These are phyloP conservation scores for Hormiphora californensis DNA, from an alignment of 37 sponge, comb jelly and placozoan species.

Conservation along the genomic window DNA sequence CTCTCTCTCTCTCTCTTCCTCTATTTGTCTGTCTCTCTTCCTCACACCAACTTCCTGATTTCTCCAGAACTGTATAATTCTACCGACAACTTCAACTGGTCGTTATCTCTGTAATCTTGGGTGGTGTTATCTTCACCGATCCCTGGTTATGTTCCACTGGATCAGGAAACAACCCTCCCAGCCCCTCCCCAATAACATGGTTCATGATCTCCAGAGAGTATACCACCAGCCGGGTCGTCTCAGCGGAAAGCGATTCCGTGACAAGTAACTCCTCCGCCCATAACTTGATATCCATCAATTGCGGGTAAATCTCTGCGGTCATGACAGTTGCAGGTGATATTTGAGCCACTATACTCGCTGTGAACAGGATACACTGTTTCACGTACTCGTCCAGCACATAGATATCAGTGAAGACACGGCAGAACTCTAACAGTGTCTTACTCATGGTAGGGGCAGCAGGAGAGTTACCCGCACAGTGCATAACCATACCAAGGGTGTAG, in stretches of 20 bases:
- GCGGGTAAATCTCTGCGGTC: conserved; percentile 50
- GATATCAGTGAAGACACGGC: conserved; percentile 27
- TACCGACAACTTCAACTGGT: no score
- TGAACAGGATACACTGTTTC: conserved; percentile 7
- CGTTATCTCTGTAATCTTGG: no score
- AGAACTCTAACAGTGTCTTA: conserved; percentile 15
- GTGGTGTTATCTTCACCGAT: no score
- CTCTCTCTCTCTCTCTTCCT: no score
- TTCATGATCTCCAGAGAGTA: conserved; percentile 49
- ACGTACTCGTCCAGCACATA: conserved; percentile 47
- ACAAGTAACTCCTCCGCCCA: conserved; percentile 45
- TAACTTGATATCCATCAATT: conserved; percentile 17
- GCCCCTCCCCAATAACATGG: background rate
- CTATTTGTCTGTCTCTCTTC: no score
- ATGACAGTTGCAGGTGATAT: conserved; percentile 28
- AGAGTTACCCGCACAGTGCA: conserved; percentile 29
- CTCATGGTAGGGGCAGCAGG: conserved; percentile 35
- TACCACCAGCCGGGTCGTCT: conserved; percentile 25
- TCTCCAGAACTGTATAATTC: no score
- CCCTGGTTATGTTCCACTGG: no score
- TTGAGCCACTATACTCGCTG: conserved; percentile 48
- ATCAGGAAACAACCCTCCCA: no score
- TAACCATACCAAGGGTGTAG: conserved; percentile 33
- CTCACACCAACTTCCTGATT: no score
- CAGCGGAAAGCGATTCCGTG: conserved; percentile 31